Base-by-base conservation (phyloP, 2,797 vertebrate species). In the Rhyacichthys aspro region DNA sequence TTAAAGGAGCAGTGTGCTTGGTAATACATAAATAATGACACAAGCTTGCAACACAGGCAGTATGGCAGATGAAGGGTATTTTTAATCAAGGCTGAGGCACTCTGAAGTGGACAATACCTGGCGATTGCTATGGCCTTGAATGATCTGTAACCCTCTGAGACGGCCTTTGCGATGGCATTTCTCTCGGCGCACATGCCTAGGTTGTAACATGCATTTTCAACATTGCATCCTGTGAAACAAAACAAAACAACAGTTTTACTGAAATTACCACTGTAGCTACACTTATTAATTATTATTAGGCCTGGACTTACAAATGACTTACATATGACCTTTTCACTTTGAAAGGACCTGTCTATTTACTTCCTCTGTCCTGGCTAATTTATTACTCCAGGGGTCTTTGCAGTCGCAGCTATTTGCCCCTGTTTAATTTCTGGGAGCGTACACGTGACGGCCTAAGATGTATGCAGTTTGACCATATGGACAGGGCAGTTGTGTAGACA, bases 121-220 rank as follows among this genome's bases (percentile, higher is more conserved):
- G 94, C 42, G 0, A 98, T 86, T 32, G 94, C 96, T 11, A 99
- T 96, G 49, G 95, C 95, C 67, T 63, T 93, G 90, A 98, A 98
- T 2, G 76, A 67, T 9, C 43, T 89, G 88, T 89, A 72, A 0
- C 96, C 97, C 55, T 95, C 94, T 0, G 95, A 96, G 36, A 97
- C 88, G 1, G 96, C 96, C 68, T 95, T 97, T 0, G 92, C 88
- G 54, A 99, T 95, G 4, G 93, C 94, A 0, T 83, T 87, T 9
- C 94, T 91, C 63, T 98, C 96, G 0, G 96, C 97, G 0, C 97
- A 99, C 50, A 92, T 0, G 0, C 95, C 94, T 69, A 98, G 77
- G 3, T 90, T 90, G 83, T 91, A 86, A 74, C 90, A 91, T 0
- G 94, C 93, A 0, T 98, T 98, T 79, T 98, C 97, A 60, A 99